A percentile compares a stretch with the other conserved stretches of the same genome.
These are phyloP conservation scores for Oryzias sinensis DNA, from an alignment of 2,797 vertebrate genomes.

Conservation along the genomic window DNA sequence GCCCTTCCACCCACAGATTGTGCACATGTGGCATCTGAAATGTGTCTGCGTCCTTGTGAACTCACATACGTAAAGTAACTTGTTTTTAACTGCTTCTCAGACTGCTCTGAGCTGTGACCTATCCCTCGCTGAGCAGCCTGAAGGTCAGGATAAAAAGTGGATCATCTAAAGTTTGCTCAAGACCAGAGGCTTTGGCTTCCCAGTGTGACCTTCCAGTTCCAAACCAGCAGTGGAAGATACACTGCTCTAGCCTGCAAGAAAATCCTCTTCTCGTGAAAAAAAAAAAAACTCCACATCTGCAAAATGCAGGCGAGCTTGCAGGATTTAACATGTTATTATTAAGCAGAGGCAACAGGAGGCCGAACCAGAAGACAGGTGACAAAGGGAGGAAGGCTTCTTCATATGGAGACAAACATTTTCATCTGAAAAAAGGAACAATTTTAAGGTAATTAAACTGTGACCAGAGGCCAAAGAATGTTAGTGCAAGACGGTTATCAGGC, in stretches of 20 bases:
- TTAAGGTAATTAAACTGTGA: constrained; percentile 56
- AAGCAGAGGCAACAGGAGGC: neutral
- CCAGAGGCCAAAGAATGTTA: constrained; percentile 54
- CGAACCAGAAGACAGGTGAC: neutral
- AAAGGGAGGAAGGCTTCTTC: neutral
- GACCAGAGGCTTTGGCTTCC: constrained; percentile 55
- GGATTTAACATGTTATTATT: constrained; percentile 26
- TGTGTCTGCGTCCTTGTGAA: constrained; percentile 37
- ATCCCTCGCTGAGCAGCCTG: constrained; percentile 48
- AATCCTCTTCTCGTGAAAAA: constrained; percentile 47
- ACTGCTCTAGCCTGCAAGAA: constrained; percentile 56
- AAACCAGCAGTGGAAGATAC: constrained; percentile 60
- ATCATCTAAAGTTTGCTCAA: constrained; percentile 35
- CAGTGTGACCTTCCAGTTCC: constrained; percentile 62
- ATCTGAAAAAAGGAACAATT: too few species aligned
- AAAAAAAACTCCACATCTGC: constrained; percentile 28
- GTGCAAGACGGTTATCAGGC: constrained; percentile 27
- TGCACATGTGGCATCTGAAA: constrained; percentile 34
- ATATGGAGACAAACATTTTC: constrained; percentile 3
- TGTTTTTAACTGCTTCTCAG: constrained; percentile 47
- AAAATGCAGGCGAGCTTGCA: constrained; percentile 32
- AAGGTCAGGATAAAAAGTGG: constrained; percentile 65
- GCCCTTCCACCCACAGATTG: constrained; percentile 31
- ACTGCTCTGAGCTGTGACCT: constrained; percentile 66
- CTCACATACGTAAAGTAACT: constrained; percentile 39